Evolutionary conservation across 2,797 vertebrate genomes (phyloP).

Genomic region (Champsocephalus esox): DNA sequence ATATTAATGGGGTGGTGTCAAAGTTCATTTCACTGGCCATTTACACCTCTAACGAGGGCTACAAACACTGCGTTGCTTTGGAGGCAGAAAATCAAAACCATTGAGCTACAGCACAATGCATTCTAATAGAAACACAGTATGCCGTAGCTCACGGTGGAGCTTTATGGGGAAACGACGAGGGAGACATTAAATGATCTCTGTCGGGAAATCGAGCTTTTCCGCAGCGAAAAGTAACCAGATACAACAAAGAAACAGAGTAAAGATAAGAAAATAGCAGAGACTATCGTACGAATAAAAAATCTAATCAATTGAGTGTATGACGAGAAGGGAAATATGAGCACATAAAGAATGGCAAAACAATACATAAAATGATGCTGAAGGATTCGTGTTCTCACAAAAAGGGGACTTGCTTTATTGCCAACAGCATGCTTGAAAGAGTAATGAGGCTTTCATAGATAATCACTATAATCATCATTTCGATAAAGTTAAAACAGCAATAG

Average conservation of each 20-base stretch:
- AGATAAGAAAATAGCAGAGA: slow-evolving; percentile 51
- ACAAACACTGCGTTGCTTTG: slow-evolving; percentile 43
- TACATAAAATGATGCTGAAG: slow-evolving; percentile 22
- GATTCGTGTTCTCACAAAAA: slow-evolving; percentile 7
- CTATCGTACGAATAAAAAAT: slow-evolving; percentile 47
- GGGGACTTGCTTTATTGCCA: neutral
- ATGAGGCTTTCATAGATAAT: slow-evolving; percentile 33
- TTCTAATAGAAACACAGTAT: slow-evolving; percentile 58
- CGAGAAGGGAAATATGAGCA: slow-evolving; percentile 45
- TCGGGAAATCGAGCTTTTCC: slow-evolving; percentile 73
- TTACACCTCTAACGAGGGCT: slow-evolving; percentile 57
- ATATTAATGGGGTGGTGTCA: slow-evolving; percentile 66
- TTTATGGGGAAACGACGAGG: slow-evolving; percentile 50
- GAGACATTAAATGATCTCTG: slow-evolving; percentile 70
- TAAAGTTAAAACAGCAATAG: slow-evolving; percentile 16
- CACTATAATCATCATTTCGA: slow-evolving; percentile 23
- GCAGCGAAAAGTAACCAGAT: slow-evolving; percentile 67
- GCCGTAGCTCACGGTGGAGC: slow-evolving; percentile 37
- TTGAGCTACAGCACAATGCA: slow-evolving; percentile 51
- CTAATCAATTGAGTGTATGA: slow-evolving; percentile 57
- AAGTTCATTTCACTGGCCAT: slow-evolving; percentile 64
- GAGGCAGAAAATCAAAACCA: slow-evolving; percentile 60
- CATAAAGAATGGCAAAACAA: slow-evolving; percentile 30
- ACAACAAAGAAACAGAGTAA: slow-evolving; percentile 46
- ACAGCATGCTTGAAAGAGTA: slow-evolving; percentile 23